Base-by-base conservation (phyloP, 2,797 vertebrate genomes). In the Neostethus bicornis region DNA sequence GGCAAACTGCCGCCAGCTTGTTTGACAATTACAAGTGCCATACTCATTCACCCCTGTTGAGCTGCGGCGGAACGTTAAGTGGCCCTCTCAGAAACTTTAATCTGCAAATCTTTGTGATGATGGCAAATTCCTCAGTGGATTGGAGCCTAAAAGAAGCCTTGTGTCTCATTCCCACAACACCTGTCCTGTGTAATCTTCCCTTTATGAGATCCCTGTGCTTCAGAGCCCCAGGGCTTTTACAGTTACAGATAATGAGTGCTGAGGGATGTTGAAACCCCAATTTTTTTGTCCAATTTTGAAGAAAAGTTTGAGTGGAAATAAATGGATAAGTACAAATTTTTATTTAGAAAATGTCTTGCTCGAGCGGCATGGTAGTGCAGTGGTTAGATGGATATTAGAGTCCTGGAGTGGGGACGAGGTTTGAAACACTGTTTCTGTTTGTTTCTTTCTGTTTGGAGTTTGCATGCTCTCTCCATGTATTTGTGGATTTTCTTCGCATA, bases 61-160 rank as follows among this genome's bases (percentile, higher is more conserved):
- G 54, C 70, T 66, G 56, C 45, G 31, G 56, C 11, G 43, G 61
- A 72, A 84, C 75, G 49, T 70, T 75, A 87, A 88, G 85, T 87
- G 87, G 75, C 32, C 43, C 59, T 72, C 80, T 87, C 69, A 70
- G 66, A 86, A 63, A 72, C 68, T 81, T 82, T 85, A 85, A 87
- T 90, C 87, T 87, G 69, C 28, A 82, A 72, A 88, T 90, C 85
- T 86, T 32, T 73, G 77, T 49, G 74, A 80, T 84, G 70, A 84
- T 69, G 66, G 11, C 58, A 67, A 79, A 89, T 81, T 88, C 76
- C 84, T 77, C 25, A 48, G 72, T 73, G 77, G 70, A 85, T 65
- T 81, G 79, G 51, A 65, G 44, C 48, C 76, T 75, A 61, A 84
- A 87, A 76, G 67, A 77, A 44, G 63, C 60, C 39, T 61, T 74